Conservation (phyloP, 2,113 vertebrate genomes). For the Hymenochirus boettgeri region DNA sequence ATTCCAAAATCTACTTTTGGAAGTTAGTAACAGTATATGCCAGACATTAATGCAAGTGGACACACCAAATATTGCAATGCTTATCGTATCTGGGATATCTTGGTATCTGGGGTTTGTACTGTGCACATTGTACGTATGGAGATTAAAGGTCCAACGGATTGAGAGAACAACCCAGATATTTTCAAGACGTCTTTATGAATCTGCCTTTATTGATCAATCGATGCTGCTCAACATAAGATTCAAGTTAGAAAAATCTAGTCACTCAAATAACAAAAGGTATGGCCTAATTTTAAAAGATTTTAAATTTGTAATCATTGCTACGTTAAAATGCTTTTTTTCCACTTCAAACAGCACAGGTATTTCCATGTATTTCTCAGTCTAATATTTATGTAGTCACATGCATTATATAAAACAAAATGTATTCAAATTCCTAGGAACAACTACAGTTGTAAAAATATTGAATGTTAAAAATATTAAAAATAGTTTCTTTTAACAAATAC, state of each 20-base stretch:
- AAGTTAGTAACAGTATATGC: background rate
- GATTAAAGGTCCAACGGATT: slow-evolving; percentile 65
- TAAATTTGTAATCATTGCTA: no score
- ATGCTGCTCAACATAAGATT: slow-evolving; percentile 1
- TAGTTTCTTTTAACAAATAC: no score
- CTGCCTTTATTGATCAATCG: slow-evolving; percentile 70
- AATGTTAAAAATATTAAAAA: no score
- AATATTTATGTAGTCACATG: no score
- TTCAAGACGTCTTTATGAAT: slow-evolving; percentile 69
- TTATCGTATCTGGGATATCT: background rate
- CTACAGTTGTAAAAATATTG: no score
- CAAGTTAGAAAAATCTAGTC: background rate
- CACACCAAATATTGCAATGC: background rate
- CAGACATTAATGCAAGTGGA: background rate
- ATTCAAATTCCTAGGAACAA: no score
- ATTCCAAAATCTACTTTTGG: background rate
- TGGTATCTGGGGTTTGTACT: background rate
- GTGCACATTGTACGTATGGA: slow-evolving; percentile 67
- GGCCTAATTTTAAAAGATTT: no score
- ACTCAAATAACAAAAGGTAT: no score
- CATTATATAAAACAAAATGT: no score
- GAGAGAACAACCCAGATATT: slow-evolving; percentile 71
- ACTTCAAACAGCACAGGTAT: no score
- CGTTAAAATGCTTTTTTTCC: no score
- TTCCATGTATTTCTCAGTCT: no score